These are phyloP conservation scores for Eublepharis macularius DNA, from an alignment of 2,113 vertebrate species.

Conservation along the genomic window DNA sequence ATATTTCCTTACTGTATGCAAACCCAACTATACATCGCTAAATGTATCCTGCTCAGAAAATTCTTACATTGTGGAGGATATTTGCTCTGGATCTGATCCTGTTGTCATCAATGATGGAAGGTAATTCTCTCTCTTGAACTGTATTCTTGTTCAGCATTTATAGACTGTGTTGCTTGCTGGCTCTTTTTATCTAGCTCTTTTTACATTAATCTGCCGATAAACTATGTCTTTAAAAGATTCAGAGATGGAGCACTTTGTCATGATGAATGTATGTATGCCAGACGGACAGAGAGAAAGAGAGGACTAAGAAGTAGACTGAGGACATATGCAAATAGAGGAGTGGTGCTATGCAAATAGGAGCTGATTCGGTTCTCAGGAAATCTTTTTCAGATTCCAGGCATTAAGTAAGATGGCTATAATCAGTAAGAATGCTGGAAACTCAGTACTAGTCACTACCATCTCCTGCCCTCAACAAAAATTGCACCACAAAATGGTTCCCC, in stretches of 20 bases:
- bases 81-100: constrained; percentile 90
- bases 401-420: neutral
- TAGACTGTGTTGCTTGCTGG: neutral
- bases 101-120: constrained; percentile 92
- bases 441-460: no score
- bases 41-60: constrained; percentile 94
- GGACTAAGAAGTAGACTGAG: neutral
- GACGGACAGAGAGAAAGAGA: no score
- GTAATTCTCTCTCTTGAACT: constrained; percentile 68
- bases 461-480: neutral
- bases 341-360: neutral
- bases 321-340: neutral
- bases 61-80: constrained; percentile 92
- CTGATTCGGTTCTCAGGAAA: neutral
- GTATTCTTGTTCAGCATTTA: neutral
- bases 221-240: neutral
- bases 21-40: constrained; percentile 94
- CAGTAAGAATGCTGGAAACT: neutral
- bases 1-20: constrained; percentile 97
- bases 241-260: neutral
- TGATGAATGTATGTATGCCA: neutral
- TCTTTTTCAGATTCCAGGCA: neutral
- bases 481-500: neutral
- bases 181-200: neutral
- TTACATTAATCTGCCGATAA: neutral